Evolutionary conservation across 2,797 vertebrate genomes (phyloP), one percentile per base, ranked within the genome.

Genomic region (Pempheris klunzingeri): DNA sequence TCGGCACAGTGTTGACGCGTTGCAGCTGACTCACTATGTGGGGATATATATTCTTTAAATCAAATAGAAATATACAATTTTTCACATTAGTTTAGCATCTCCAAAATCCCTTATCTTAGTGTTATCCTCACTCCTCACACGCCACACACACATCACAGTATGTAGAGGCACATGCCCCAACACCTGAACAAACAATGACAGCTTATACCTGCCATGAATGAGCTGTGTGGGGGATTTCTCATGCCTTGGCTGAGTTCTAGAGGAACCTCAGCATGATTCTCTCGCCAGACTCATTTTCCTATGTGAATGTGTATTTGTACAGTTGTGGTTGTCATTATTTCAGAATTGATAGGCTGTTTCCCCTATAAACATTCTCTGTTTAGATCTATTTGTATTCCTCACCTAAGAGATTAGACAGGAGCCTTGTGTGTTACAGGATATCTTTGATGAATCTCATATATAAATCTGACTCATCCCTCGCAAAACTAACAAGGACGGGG

Each of bases 111-210:
- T 36, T n/a, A 76, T 78, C 69, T 59, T 24, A 4, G 54, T 46
- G 22, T 49, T 47, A 2, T 61, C 41, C 28, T 39, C 14, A 3
- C 32, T 57, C 38, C 22, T 54, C 44, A 9, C 15, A 24, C 24
- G 64, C 70, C 4, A 57, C 47, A 7, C 32, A 71, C 34, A 38
- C 28, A 61, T 71, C 46, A 28, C 58, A 24, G 24, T 46, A 44
- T 54, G 20, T 20, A 0, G 63, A 53, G 68, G 22, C 61, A 46
- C 55, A 67, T 44, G 28, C 60, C 30, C 7, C 60, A 46, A 74
- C 83, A 81, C 83, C 81, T 83, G 73, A 47, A 65, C 49, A 86
- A 83, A 88, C 84, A 76, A 6, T 2, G 8, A 20, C 17, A 26
- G 32, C 9, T 50, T 17, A 9, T 46, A 50, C 71, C 43, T 71